These are phyloP conservation scores for Hemiprocne comata DNA, from an alignment of 2,113 vertebrate genomes.

Conservation along the genomic window DNA sequence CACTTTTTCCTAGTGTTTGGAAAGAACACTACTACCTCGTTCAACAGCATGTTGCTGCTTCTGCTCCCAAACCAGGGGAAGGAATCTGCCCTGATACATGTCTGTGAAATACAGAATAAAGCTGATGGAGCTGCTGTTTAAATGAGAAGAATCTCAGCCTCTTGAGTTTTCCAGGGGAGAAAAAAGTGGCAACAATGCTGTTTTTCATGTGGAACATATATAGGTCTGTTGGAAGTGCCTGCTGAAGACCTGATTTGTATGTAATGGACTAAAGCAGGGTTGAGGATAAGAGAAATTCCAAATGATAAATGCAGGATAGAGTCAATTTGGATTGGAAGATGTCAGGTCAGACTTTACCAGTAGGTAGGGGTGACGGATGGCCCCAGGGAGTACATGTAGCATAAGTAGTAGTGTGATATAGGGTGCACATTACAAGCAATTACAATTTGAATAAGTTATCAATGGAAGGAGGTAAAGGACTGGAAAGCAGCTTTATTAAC, in stretches of 20 bases:
- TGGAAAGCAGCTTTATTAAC: slow-evolving; percentile 75
- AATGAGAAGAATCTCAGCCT: not conserved
- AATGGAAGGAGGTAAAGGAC: slow-evolving; percentile 43
- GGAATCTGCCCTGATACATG: not conserved
- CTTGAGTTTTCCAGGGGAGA: not conserved
- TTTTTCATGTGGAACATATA: not conserved
- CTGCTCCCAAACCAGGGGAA: not conserved
- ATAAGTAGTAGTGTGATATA: slow-evolving; percentile 60
- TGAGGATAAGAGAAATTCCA: not conserved
- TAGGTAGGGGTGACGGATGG: slow-evolving; percentile 49
- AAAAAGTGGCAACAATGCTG: not conserved
- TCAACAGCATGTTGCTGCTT: not conserved
- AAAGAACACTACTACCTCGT: not conserved
- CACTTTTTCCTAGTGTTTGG: not conserved
- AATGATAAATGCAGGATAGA: not conserved
- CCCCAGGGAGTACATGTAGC: not conserved
- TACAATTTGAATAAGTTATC: slow-evolving; percentile 77
- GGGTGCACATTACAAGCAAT: slow-evolving; percentile 63
- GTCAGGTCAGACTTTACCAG: not conserved
- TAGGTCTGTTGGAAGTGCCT: not conserved
- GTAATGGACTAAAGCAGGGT: not conserved
- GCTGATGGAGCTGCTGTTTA: not conserved
- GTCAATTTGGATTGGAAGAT: rapidly evolving
- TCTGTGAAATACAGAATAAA: not conserved
- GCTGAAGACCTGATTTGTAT: not conserved